Evolutionary conservation across 1,140 invertebrate genomes (phyloP).

Genomic region (Mamestra configurata): DNA sequence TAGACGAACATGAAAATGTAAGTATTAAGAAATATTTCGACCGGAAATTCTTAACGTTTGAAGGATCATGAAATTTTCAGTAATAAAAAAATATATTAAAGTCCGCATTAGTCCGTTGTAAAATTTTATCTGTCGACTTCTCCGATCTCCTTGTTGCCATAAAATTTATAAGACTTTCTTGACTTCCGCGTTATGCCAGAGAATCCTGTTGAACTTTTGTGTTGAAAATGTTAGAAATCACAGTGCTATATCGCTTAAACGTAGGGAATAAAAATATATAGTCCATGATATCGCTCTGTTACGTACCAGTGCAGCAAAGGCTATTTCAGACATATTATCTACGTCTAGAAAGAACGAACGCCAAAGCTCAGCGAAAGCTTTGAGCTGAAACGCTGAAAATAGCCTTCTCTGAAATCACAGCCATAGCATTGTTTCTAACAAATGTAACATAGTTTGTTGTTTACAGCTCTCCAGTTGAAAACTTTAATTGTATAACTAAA

Average conservation of each 20-base stretch:
- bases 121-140: constrained; percentile 33
- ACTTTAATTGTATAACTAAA: too few relatives aligned
- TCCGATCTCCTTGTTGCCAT: constrained; percentile 29
- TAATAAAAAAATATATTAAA: constrained; percentile 38
- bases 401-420: neutral
- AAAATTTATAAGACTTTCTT: constrained; percentile 41
- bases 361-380: neutral
- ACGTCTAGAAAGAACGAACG: neutral
- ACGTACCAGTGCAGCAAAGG: neutral
- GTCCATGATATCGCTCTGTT: constrained; percentile 33
- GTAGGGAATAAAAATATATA: constrained; percentile 41
- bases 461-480: too few relatives aligned
- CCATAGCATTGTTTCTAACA: too few relatives aligned
- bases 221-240: constrained; percentile 40
- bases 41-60: constrained; percentile 3
- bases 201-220: constrained; percentile 38
- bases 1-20: neutral
- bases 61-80: constrained; percentile 23
- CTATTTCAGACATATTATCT: neutral
- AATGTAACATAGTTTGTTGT: too few relatives aligned
- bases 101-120: constrained; percentile 41
- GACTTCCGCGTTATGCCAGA: constrained; percentile 24
- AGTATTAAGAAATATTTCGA: neutral
- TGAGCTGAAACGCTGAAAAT: constrained; percentile 4
- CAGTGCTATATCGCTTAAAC: constrained; percentile 24